phyloP scores from a whole-genome alignment of 2,888 invertebrate species.

The Cerastis rubricosa region DNA sequence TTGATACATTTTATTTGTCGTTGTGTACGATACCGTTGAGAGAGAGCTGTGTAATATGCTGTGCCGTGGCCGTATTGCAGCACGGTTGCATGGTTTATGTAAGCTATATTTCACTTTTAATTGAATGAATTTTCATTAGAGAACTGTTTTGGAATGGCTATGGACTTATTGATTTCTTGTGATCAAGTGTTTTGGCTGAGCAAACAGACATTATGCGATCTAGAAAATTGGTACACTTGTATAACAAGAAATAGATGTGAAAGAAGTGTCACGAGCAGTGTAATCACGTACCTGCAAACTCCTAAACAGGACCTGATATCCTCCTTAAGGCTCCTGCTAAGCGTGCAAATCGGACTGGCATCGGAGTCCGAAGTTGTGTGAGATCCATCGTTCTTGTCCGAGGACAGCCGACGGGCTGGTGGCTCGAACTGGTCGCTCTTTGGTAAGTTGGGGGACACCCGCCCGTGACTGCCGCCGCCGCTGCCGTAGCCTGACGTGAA shows the following conservation, averaged over 20 bases:
- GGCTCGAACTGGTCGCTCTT: conserved; percentile 82
- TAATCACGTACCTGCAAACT: conserved; percentile 81
- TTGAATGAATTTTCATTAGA: not conserved
- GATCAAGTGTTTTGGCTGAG: not conserved
- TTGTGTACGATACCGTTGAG: not conserved
- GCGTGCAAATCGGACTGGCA: conserved; percentile 82
- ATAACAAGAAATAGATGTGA: not conserved
- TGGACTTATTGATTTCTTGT: not conserved
- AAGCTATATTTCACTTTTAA: not conserved
- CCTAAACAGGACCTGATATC: conserved; percentile 87
- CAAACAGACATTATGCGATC: not conserved
- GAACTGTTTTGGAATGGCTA: not conserved
- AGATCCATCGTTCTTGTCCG: conserved; percentile 83
- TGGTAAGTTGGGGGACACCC: conserved; percentile 87
- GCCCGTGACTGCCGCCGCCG: conserved; percentile 86
- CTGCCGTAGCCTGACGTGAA: conserved; percentile 83
- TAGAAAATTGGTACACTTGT: not conserved
- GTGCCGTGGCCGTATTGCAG: not conserved
- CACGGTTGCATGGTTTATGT: not conserved
- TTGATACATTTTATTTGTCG: conserved; percentile 40
- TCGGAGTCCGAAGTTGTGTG: conserved; percentile 85
- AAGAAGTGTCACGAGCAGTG: not conserved
- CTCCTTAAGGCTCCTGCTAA: conserved; percentile 86
- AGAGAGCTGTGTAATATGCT: conserved; percentile 24
- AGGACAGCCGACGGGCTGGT: conserved; percentile 70